Evolutionary conservation across 2,888 invertebrate species (phyloP).

Genomic region (Argyresthia goedartella): DNA sequence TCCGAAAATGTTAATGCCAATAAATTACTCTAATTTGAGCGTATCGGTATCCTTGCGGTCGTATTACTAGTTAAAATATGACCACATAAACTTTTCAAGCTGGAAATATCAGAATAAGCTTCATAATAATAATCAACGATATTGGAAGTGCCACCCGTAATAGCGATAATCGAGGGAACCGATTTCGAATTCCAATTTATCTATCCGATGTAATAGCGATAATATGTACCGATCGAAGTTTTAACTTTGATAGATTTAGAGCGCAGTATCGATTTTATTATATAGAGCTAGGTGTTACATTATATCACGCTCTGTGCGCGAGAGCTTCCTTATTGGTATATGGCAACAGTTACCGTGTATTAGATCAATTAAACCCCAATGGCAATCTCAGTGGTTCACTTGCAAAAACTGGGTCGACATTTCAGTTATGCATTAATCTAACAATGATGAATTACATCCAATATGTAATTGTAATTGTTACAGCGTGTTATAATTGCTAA

Average conservation of each 20-base stretch:
- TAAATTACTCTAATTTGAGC: no score
- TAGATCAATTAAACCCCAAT: not conserved
- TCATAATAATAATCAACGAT: not conserved
- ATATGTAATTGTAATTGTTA: constrained; percentile 3
- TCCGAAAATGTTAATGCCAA: no score
- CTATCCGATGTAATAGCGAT: not conserved
- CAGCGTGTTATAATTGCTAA: not conserved
- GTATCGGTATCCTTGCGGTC: no score
- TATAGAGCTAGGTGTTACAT: not conserved
- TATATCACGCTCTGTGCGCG: not conserved
- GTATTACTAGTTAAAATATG: no score
- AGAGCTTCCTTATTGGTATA: constrained; percentile 3
- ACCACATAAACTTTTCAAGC: no score
- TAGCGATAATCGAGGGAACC: not conserved
- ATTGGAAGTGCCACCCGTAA: not conserved
- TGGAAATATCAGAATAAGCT: not conserved
- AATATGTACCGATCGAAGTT: no score
- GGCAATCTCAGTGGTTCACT: not conserved
- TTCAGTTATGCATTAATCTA: not conserved
- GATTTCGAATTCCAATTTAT: constrained; percentile 1
- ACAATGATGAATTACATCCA: not conserved
- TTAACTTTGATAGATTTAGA: no score
- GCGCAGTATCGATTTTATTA: not conserved
- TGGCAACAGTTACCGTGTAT: not conserved
- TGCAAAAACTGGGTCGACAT: constrained; percentile 1